These are phyloP conservation scores for Drosophila atroscutellata DNA, from an alignment of 2,888 invertebrate species.

Conservation along the genomic window DNA sequence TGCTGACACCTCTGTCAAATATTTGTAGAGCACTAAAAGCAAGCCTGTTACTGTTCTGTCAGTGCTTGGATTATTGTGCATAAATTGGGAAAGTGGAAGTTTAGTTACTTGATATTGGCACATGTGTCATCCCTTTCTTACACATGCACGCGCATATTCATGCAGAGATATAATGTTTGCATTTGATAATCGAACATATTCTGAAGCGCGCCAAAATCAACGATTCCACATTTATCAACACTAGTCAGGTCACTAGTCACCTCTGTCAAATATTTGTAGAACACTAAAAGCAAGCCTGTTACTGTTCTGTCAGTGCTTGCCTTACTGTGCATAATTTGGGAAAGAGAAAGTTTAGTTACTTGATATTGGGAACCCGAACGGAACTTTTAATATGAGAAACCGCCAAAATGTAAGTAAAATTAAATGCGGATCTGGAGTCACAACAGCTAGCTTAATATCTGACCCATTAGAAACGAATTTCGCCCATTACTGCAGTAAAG, in stretches of 20 bases:
- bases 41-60: background rate
- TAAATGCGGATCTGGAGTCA: background rate
- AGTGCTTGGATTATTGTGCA: background rate
- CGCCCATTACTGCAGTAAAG: too few relatives aligned
- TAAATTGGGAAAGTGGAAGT: background rate
- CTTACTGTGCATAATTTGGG: background rate
- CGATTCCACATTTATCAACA: background rate
- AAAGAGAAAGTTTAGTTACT: background rate
- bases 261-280: background rate
- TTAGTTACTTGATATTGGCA: background rate
- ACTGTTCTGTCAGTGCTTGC: background rate
- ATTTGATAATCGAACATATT: too few relatives aligned
- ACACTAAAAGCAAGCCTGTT: rapidly evolving
- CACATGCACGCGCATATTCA: too few relatives aligned
- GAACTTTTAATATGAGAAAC: background rate
- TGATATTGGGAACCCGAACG: background rate
- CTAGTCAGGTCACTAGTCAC: too few relatives aligned
- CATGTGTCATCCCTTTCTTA: too few relatives aligned
- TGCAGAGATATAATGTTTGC: too few relatives aligned
- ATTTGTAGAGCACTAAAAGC: background rate
- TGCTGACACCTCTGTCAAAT: background rate
- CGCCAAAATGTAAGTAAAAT: background rate
- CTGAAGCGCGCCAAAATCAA: too few relatives aligned
- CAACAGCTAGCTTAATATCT: background rate
- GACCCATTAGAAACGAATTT: background rate